Conservation (phyloP, 2,113 vertebrate species). For the Variabilichromis moorii region DNA sequence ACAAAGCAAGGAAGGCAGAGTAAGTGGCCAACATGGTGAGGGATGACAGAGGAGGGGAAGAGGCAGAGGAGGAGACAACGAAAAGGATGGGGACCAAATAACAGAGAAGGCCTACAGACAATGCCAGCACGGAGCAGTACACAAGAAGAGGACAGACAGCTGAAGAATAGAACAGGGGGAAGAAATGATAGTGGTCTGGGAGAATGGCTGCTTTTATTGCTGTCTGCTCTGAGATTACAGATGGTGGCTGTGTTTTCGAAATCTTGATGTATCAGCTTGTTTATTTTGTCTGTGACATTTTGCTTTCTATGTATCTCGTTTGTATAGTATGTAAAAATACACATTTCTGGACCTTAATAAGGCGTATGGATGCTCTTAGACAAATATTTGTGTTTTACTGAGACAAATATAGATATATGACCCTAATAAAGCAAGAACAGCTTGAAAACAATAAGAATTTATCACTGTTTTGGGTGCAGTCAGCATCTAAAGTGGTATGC, state of each 20-base stretch:
- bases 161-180: neutral
- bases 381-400: neutral
- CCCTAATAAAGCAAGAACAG: neutral
- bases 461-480: neutral
- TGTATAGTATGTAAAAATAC: neutral
- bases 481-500: neutral
- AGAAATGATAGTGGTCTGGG: neutral
- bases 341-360: neutral
- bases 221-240: neutral
- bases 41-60: neutral
- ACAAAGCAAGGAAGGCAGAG: conserved; percentile 2
- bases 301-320: neutral
- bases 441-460: neutral
- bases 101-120: neutral
- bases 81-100: neutral
- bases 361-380: neutral
- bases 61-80: neutral
- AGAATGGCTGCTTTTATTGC: neutral
- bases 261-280: neutral
- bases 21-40: neutral
- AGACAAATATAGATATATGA: neutral
- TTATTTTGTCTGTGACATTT: neutral
- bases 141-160: neutral
- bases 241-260: neutral
- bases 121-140: neutral